Evolutionary conservation across 2,113 vertebrate genomes (phyloP), one percentile per base, ranked within the genome.

Genomic region (Geococcyx californianus): DNA sequence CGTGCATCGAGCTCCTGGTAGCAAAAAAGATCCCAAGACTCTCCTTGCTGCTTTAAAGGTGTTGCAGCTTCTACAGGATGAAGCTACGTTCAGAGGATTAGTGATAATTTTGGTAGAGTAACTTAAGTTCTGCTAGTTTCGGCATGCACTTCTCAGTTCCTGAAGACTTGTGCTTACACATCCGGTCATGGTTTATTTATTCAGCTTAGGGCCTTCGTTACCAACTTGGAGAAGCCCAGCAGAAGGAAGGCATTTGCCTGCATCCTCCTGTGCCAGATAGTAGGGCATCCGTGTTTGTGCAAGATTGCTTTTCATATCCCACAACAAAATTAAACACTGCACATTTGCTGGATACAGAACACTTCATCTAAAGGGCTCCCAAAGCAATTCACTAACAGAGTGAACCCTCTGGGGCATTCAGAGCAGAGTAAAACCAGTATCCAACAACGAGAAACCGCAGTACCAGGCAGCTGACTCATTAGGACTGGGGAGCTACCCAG

Each of bases 391-490:
- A n/a, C 36, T 36, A 40, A 16, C n/a, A 60, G 42, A 87, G 19
- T 5, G 29, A 87, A 77, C 1, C 14, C 5, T 1, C 26, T 1
- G 54, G 34, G 9, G 5, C 2, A 4, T 21, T n/a, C 2, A 2
- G 66, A 90, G 33, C 23, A 33, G 25, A 77, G 56, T 26, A 74
- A 63, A 62, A 7, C 6, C 23, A 14, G 40, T 10, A 55, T 44
- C 20, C 36, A 55, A 36, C 45, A 58, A 11, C 36, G n/a, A 33
- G 23, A 58, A 81, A 34, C 7, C 10, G 23, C 42, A 20, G 72
- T 4, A n/a, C 7, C 7, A 0, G 7, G 21, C 24, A 36, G 21
- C 7, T 21, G 54, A 58, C 51, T 40, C 0, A 1, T 8, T 2
- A 55, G 60, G 58, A 54, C 8, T 1, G n/a, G 62, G 62, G 34